Percentiles rank a stretch among this genome's conserved stretches.
phyloP scores from a whole-genome alignment of 2,797 vertebrate species.

The Phoebastria nigripes region DNA sequence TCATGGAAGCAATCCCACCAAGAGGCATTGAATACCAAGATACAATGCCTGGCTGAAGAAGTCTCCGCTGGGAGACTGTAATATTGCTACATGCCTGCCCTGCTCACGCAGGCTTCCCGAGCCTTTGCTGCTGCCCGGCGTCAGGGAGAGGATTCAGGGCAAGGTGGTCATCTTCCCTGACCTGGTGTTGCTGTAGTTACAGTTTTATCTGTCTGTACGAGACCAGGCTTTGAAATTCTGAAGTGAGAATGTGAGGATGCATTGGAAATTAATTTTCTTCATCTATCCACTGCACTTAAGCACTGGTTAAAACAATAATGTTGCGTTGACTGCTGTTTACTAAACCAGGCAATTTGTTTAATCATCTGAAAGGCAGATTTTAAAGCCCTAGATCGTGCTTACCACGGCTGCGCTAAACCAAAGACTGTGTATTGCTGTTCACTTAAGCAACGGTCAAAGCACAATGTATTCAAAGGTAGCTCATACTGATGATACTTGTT shows the following conservation, averaged over 20 bases:
- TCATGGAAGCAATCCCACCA: neutral
- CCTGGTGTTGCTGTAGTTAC: neutral
- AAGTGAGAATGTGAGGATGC: neutral
- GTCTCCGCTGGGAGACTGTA: neutral
- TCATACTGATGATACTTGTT: neutral
- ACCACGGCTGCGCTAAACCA: neutral
- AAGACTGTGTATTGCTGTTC: neutral
- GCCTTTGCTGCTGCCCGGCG: neutral
- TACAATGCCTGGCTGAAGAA: neutral
- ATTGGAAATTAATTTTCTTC: neutral
- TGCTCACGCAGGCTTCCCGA: neutral
- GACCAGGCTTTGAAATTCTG: neutral
- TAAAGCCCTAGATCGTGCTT: neutral
- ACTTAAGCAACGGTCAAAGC: neutral
- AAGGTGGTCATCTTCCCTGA: neutral
- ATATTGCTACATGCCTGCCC: neutral
- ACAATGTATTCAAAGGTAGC: neutral
- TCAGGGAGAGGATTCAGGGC: neutral
- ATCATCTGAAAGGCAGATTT: constrained; percentile 6
- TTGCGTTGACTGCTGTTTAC: neutral
- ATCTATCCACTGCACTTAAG: neutral
- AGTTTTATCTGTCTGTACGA: neutral
- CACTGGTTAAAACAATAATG: neutral
- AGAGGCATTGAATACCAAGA: neutral
- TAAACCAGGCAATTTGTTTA: constrained; percentile 7